These are phyloP conservation scores for Netelia inedita DNA, from an alignment of 2,888 invertebrate species.

Conservation along the genomic window DNA sequence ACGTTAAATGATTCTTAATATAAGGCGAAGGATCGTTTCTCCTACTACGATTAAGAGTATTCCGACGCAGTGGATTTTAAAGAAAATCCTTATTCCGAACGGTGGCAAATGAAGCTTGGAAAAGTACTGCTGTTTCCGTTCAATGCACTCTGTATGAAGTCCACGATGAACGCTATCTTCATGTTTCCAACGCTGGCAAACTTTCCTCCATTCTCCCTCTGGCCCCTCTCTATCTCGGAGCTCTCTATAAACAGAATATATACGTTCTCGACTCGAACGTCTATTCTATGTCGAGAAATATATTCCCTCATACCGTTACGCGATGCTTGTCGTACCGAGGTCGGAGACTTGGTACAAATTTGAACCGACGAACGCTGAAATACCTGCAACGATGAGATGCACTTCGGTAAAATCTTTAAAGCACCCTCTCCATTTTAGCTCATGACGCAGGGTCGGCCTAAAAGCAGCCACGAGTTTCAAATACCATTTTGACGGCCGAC, in stretches of 20 bases:
- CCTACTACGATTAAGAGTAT: background rate
- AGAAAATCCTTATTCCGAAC: slow-evolving; percentile 72
- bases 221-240: background rate
- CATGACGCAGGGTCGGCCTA: slow-evolving; percentile 37
- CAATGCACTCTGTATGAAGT: slow-evolving; percentile 8
- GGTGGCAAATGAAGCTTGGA: slow-evolving; percentile 73
- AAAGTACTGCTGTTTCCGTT: slow-evolving; percentile 69
- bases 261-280: slow-evolving; percentile 41
- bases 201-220: slow-evolving; percentile 2
- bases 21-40: background rate
- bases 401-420: slow-evolving; percentile 63
- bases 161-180: background rate
- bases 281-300: slow-evolving; percentile 53
- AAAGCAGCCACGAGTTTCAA: slow-evolving; percentile 57
- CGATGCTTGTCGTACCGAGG: slow-evolving; percentile 28
- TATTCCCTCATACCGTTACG: slow-evolving; percentile 49
- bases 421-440: slow-evolving; percentile 54
- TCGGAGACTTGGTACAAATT: slow-evolving; percentile 24
- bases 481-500: slow-evolving; percentile 12
- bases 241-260: slow-evolving; percentile 1
- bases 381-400: slow-evolving; percentile 48
- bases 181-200: background rate
- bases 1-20: background rate
- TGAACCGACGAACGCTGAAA: slow-evolving; percentile 37
- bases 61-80: slow-evolving; percentile 67